Percentiles rank a stretch among this genome's conserved stretches.
phyloP scores from a whole-genome alignment of 2,797 vertebrate species.

The Poecilia wingei region DNA sequence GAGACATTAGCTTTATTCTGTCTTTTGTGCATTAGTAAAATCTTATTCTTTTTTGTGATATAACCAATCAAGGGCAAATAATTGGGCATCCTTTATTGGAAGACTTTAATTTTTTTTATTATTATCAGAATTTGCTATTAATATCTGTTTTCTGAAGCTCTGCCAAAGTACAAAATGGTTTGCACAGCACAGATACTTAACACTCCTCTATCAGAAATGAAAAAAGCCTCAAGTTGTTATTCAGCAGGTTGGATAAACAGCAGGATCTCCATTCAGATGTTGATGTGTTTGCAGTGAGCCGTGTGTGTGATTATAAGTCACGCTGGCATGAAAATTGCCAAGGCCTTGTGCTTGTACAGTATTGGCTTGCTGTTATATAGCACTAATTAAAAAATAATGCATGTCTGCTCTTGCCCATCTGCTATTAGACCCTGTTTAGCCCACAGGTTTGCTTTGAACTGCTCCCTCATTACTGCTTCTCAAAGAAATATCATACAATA shows the following conservation, averaged over 20 bases:
- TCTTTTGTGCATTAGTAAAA: background rate
- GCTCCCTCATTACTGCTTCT: slow-evolving; percentile 75
- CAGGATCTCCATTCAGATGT: slow-evolving; percentile 47
- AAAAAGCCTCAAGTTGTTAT: slow-evolving; percentile 42
- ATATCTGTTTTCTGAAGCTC: slow-evolving; percentile 13
- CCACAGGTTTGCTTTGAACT: slow-evolving; percentile 78
- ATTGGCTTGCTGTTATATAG: slow-evolving; percentile 65
- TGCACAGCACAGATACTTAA: slow-evolving; percentile 4
- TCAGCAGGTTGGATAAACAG: slow-evolving; percentile 43
- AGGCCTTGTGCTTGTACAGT: slow-evolving; percentile 42
- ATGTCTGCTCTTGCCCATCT: slow-evolving; percentile 68
- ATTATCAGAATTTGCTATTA: background rate
- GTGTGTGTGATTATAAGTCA: slow-evolving; percentile 54
- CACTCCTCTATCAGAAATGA: slow-evolving; percentile 26
- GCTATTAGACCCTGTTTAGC: slow-evolving; percentile 76
- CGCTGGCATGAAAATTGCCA: slow-evolving; percentile 54
- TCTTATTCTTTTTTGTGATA: background rate
- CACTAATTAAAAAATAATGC: slow-evolving; percentile 76
- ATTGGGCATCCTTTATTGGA: background rate
- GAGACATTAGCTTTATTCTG: background rate
- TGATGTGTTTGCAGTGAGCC: slow-evolving; percentile 54
- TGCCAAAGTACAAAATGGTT: background rate
- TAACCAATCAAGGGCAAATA: background rate
- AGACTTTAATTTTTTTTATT: background rate
- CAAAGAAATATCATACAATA: slow-evolving; percentile 83